These are phyloP conservation scores for Lepas anatifera DNA, from an alignment of 2,888 invertebrate genomes.

Conservation along the genomic window DNA sequence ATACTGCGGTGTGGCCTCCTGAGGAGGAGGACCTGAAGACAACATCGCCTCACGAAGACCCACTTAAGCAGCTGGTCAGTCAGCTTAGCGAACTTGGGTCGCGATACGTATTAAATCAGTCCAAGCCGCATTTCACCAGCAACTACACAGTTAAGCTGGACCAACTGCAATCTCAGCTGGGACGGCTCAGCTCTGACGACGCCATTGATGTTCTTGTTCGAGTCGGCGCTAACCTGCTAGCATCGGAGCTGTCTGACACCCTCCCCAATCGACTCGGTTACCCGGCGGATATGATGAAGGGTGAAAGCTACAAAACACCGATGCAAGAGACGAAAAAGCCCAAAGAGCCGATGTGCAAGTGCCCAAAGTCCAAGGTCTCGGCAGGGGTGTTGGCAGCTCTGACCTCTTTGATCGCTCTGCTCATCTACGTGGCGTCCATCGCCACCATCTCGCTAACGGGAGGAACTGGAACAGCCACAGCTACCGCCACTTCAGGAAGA, in stretches of 20 bases:
- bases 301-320: no score
- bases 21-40: no score
- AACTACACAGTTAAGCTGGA: not conserved
- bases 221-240: not conserved
- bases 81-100: not conserved
- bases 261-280: no score
- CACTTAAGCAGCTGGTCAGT: not conserved
- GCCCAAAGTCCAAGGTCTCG: not conserved
- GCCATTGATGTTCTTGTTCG: not conserved
- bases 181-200: not conserved
- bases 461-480: not conserved
- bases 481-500: constrained; percentile 3
- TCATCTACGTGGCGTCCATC: constrained; percentile 1
- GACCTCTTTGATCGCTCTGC: not conserved
- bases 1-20: no score
- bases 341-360: not conserved
- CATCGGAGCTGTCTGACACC: not conserved
- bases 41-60: not conserved
- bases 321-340: no score
- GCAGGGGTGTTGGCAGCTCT: constrained; percentile 1
- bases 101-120: not conserved
- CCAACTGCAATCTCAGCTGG: not conserved
- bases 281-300: no score
- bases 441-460: not conserved
- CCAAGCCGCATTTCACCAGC: not conserved